Percentiles rank a stretch among this genome's conserved stretches.
Evolutionary conservation across 2,797 vertebrate genomes (phyloP).

Genomic region (Tangara arthus): DNA sequence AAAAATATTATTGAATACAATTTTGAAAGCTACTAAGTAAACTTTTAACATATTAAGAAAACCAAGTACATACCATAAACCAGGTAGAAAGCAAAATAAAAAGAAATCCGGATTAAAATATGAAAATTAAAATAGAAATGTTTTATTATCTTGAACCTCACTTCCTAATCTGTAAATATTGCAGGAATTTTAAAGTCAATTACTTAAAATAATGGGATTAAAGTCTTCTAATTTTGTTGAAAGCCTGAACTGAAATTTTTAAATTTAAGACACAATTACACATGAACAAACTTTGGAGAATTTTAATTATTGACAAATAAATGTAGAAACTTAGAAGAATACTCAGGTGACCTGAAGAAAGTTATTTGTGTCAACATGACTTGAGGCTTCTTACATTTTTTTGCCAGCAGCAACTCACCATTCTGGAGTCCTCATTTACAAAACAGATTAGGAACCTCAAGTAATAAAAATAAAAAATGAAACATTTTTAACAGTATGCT

Average conservation of each 20-base stretch:
- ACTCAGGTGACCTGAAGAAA: neutral
- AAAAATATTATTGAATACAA: neutral
- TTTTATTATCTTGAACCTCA: neutral
- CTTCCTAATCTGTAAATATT: neutral
- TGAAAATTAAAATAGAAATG: neutral
- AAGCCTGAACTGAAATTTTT: neutral
- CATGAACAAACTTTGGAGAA: neutral
- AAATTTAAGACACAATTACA: neutral
- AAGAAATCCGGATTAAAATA: slow-evolving; percentile 57
- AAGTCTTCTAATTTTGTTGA: neutral
- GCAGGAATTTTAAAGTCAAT: neutral
- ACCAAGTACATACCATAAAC: slow-evolving; percentile 66
- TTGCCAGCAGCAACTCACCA: neutral
- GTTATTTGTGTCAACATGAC: neutral
- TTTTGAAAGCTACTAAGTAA: neutral
- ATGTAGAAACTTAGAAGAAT: neutral
- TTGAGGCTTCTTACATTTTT: neutral
- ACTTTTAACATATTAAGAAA: neutral
- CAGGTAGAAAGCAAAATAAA: slow-evolving; percentile 63
- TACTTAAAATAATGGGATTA: neutral
- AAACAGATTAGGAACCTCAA: neutral
- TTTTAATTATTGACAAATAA: neutral
- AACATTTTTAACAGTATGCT: neutral
- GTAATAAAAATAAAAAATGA: neutral
- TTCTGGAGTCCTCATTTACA: neutral